Base-by-base conservation (phyloP, 2,888 invertebrate species). In the Galeruca laticollis region DNA sequence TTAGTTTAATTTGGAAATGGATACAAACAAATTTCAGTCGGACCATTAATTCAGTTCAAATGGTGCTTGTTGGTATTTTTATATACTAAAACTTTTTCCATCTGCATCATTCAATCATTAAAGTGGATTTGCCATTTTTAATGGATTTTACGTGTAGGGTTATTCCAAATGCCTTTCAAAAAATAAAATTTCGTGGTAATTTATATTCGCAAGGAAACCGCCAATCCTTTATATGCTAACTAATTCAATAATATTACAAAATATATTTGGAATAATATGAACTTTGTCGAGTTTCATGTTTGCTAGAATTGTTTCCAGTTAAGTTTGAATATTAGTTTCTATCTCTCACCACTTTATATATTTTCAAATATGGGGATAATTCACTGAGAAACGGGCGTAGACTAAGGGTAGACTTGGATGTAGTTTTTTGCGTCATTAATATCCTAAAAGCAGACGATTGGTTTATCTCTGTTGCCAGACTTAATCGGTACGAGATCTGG, bases 1-100 rank as follows among this genome's bases (percentile, higher is more conserved):
- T 77, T 76, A 77, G 75, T 77, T 75, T 74, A 75, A 78, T 75
- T 75, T 74, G 70, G 69, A 71, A 75, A 73, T 75, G 71, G 73
- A 64, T 72, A 71, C 70, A 71, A 69, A 73, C 72, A 69, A 66
- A 67, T 71, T 75, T 73, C 72, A 60, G 54, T 15, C 63, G 52
- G 18, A 70, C 63, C 73, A 75, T 73, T 71, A 74, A 74, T 75
- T 75, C 71, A 70, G 69, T 71, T 72, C 71, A 69, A 68, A 70
- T 63, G 52, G 69, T 68, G 62, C 71, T 71, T 72, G 71, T 70
- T 59, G 66, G 68, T 69, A 63, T 69, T 71, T 74, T 72, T 71
- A 60, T 60, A 33, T 56, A 49, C 51, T 49, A 21, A 51, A 66
- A 47, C 35, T 71, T 56, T 66, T 57, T 66, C 65, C 51, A 51